Evolutionary conservation across 2,888 invertebrate species (phyloP).

Genomic region (Diplazon laetatorius): DNA sequence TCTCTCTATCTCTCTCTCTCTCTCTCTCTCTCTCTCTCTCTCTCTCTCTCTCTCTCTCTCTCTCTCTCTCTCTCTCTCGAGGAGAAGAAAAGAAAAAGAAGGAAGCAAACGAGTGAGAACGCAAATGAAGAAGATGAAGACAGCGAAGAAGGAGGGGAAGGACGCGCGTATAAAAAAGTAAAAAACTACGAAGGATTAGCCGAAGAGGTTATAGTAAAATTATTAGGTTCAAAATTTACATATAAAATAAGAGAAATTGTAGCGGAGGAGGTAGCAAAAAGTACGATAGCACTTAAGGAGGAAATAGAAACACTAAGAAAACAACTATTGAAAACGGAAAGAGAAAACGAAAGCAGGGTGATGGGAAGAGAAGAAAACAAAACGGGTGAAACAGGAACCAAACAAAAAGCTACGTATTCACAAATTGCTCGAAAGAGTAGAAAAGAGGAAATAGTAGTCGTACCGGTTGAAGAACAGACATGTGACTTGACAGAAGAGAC

Average conservation of each 20-base stretch:
- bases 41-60: too few relatives aligned
- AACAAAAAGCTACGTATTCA: slow-evolving; percentile 20
- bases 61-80: too few relatives aligned
- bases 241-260: background rate
- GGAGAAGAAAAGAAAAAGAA: background rate
- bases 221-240: background rate
- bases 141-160: background rate
- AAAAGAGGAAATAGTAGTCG: slow-evolving; percentile 45
- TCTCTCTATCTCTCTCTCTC: too few relatives aligned
- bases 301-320: background rate
- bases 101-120: background rate
- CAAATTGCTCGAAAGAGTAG: slow-evolving; percentile 19
- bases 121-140: background rate
- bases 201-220: background rate
- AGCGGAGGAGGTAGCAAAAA: background rate
- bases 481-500: slow-evolving; percentile 8
- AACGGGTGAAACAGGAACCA: background rate
- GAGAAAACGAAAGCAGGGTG: background rate
- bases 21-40: too few relatives aligned
- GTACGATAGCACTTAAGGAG: background rate
- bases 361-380: slow-evolving; percentile 8
- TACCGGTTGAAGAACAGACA: slow-evolving; percentile 23
- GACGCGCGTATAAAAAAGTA: background rate
- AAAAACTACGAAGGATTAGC: background rate
- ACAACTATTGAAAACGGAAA: background rate